These are phyloP conservation scores for Chrysolina oricalcia DNA, from an alignment of 2,888 invertebrate species.

Conservation along the genomic window DNA sequence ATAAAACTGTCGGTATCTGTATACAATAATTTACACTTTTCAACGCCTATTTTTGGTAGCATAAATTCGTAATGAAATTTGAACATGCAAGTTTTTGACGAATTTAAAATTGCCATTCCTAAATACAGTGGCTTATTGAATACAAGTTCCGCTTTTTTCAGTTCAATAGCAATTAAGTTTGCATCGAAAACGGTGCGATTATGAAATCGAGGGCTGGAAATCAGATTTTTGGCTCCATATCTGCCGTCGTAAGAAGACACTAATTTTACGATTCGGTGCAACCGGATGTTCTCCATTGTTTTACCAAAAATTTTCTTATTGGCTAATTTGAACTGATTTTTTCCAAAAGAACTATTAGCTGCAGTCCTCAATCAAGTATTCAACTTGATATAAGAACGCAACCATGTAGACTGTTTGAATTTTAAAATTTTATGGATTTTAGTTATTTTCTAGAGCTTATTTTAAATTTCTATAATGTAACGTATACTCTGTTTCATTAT, in stretches of 20 bases:
- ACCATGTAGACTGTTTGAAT: too few species aligned
- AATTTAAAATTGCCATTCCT: slow-evolving; percentile 51
- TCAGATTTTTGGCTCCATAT: slow-evolving; percentile 49
- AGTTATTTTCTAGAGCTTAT: too few species aligned
- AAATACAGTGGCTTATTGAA: slow-evolving; percentile 53
- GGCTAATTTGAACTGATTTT: slow-evolving; percentile 56
- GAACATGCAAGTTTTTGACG: slow-evolving; percentile 51
- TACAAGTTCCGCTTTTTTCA: slow-evolving; percentile 43
- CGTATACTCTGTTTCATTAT: too few species aligned
- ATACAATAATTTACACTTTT: too few species aligned
- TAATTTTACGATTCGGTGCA: slow-evolving; percentile 64
- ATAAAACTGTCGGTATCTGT: too few species aligned
- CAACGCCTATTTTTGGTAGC: too few species aligned
- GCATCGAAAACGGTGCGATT: slow-evolving; percentile 48
- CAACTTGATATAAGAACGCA: too few species aligned
- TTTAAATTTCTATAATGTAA: too few species aligned
- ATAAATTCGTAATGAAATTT: too few species aligned
- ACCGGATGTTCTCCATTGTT: too few species aligned
- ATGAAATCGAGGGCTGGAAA: slow-evolving; percentile 44
- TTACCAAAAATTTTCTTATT: slow-evolving; percentile 61
- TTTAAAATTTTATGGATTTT: too few species aligned
- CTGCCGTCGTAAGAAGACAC: slow-evolving; percentile 55
- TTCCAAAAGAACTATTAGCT: slow-evolving; percentile 46
- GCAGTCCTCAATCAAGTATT: too few species aligned
- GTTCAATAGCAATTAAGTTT: slow-evolving; percentile 47